Evolutionary conservation across 2,113 vertebrate species (phyloP), one percentile per base, ranked within the genome.

Genomic region (Tichodroma muraria): DNA sequence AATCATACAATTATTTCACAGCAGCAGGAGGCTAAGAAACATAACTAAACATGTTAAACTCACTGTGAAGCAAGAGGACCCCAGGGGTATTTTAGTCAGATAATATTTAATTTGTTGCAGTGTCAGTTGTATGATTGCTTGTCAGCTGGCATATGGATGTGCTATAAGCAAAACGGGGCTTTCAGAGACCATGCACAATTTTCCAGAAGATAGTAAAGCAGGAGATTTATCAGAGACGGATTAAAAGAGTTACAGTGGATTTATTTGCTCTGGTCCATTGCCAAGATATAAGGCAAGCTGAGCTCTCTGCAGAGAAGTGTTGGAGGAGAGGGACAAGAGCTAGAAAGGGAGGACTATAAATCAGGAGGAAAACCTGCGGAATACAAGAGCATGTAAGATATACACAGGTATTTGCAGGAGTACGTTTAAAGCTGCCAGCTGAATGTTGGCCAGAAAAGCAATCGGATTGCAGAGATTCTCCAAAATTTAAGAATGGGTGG

Each of bases 81-180:
- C 79, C 79, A 35, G 91, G 95, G 95, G 89, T 87, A 80, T 94
- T 96, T 94, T 94, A 95, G 94, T 94, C 94, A 95, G 93, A 94
- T 95, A 93, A 91, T 95, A 93, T 95, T 97, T 95, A 90, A 91
- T 95, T 95, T 93, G 89, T 33, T 93, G 85, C 71, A 60, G 85
- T 91, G 95, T 96, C 95, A 88, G 89, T 95, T 95, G 85, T 97
- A 14, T 94, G 96, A 95, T 91, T 93, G 94, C 89, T 95, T 95
- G 96, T 96, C 96, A 88, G 88, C 91, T 95, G 91, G 91, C 96
- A 96, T 95, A 93, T 95, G 91, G 73, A 77, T 80, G 89, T 80
- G 91, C 93, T 91, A 10, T 89, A 70, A 95, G 94, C 75, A 95
- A 94, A 87, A 70, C 30, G 81, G 93, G 91, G 47, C 87, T 96